These are phyloP conservation scores for Epinephelus cyanopodus DNA, from an alignment of 2,113 vertebrate genomes.

Conservation along the genomic window DNA sequence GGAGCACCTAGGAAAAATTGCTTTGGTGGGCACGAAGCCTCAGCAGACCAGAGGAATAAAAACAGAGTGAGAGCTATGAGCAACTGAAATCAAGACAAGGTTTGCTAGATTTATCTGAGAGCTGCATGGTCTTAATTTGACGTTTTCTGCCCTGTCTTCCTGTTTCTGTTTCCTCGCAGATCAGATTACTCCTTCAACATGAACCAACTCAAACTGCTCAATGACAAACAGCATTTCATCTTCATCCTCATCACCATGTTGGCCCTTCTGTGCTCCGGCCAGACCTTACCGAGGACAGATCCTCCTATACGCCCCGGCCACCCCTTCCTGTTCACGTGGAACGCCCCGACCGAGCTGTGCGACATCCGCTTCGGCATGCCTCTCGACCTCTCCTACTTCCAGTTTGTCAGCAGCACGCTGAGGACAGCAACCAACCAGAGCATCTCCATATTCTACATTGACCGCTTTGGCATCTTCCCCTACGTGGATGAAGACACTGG, in stretches of 20 bases:
- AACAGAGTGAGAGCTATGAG: no score
- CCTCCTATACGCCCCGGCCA: slow-evolving; percentile 65
- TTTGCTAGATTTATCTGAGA: background rate
- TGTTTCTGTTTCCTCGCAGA: slow-evolving; percentile 22
- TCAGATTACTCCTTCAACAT: slow-evolving; percentile 34
- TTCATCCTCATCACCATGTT: background rate
- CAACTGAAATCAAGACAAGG: background rate
- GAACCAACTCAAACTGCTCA: background rate
- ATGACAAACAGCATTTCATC: background rate
- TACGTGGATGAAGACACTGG: slow-evolving; percentile 84
- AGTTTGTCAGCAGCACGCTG: slow-evolving; percentile 83
- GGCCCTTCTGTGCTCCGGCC: slow-evolving; percentile 7
- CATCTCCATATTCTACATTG: slow-evolving; percentile 88
- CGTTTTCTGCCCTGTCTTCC: background rate
- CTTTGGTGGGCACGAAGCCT: no score
- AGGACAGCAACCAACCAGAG: slow-evolving; percentile 79
- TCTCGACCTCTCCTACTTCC: slow-evolving; percentile 85
- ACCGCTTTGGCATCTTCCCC: slow-evolving; percentile 89
- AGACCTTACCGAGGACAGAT: slow-evolving; percentile 63
- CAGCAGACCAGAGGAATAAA: no score
- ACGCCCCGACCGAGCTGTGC: slow-evolving; percentile 88
- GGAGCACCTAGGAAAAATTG: no score
- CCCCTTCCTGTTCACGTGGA: slow-evolving; percentile 88
- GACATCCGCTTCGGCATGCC: slow-evolving; percentile 66
- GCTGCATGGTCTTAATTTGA: background rate